Evolutionary conservation across 2,888 invertebrate species (phyloP).

Genomic region (Gasteruption jaculator): DNA sequence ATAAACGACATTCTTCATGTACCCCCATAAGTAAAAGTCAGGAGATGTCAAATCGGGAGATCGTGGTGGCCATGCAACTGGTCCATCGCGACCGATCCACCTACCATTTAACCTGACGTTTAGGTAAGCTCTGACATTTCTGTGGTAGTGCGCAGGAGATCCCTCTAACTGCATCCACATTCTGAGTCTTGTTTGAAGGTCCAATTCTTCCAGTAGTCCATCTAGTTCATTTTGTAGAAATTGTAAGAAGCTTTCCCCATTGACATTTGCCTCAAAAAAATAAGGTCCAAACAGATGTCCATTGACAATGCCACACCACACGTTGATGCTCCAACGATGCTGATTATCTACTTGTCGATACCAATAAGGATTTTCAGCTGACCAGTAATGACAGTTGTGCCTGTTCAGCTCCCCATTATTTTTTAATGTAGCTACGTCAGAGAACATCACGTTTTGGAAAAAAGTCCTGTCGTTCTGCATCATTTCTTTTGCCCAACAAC

Average conservation of each 20-base stretch:
- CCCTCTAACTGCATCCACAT: slow-evolving; percentile 12
- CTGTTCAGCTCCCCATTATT: slow-evolving; percentile 25
- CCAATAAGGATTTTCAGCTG: slow-evolving; percentile 27
- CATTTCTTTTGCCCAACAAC: slow-evolving; percentile 10
- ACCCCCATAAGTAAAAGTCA: slow-evolving; percentile 16
- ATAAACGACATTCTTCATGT: slow-evolving; percentile 18
- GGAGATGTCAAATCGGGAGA: slow-evolving; percentile 15
- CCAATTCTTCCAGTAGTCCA: slow-evolving; percentile 20
- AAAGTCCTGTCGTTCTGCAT: slow-evolving; percentile 5
- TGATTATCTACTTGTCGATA: slow-evolving; percentile 23
- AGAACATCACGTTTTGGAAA: slow-evolving; percentile 20
- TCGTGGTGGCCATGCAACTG: slow-evolving; percentile 14
- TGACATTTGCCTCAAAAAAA: slow-evolving; percentile 19
- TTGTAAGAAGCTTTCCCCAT: slow-evolving; percentile 19
- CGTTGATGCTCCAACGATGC: slow-evolving; percentile 25
- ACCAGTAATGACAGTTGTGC: slow-evolving; percentile 30
- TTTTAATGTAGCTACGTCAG: slow-evolving; percentile 27
- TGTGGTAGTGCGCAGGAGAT: slow-evolving; percentile 4
- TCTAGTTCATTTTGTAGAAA: slow-evolving; percentile 15
- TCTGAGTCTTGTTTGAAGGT: slow-evolving; percentile 14
- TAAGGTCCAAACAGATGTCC: slow-evolving; percentile 18
- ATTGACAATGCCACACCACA: slow-evolving; percentile 25
- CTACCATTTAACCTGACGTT: slow-evolving; percentile 4
- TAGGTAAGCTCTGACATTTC: neutral
- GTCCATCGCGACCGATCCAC: slow-evolving; percentile 14